A percentile compares a stretch with the other conserved stretches of the same genome.
Conservation (phyloP, 2,797 vertebrate species). For the Dicrostonyx torquatus region DNA sequence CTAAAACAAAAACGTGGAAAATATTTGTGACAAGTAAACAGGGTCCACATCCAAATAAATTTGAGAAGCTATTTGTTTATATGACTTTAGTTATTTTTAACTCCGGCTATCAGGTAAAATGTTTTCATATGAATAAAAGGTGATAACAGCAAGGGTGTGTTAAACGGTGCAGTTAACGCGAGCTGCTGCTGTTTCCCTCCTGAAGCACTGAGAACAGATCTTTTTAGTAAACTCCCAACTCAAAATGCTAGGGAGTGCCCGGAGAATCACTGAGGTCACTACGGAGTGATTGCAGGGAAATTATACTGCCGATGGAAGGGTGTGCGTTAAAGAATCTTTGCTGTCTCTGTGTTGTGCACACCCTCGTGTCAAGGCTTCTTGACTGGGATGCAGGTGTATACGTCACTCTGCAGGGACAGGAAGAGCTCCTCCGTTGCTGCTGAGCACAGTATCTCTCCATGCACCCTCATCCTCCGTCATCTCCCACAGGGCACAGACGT, state of each 20-base stretch:
- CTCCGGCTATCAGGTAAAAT: background rate
- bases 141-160: background rate
- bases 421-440: background rate
- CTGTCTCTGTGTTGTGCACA: too few relatives aligned
- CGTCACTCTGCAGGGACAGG: background rate
- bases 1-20: background rate
- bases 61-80: background rate
- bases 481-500: background rate
- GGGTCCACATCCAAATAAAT: background rate
- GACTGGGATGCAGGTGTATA: background rate
- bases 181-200: background rate
- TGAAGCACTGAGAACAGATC: background rate
- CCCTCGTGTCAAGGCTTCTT: background rate
- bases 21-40: conserved; percentile 11
- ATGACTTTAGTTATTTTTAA: background rate
- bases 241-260: background rate
- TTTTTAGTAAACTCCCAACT: background rate
- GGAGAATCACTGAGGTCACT: background rate
- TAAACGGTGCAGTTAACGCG: background rate
- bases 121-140: background rate
- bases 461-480: background rate
- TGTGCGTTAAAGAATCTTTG: background rate
- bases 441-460: too few relatives aligned
- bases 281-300: background rate
- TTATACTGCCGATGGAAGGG: background rate